Percentiles rank a stretch among this genome's conserved stretches.
These are phyloP conservation scores for Drosophila parvula DNA, from an alignment of 1,140 invertebrate genomes.

Conservation along the genomic window DNA sequence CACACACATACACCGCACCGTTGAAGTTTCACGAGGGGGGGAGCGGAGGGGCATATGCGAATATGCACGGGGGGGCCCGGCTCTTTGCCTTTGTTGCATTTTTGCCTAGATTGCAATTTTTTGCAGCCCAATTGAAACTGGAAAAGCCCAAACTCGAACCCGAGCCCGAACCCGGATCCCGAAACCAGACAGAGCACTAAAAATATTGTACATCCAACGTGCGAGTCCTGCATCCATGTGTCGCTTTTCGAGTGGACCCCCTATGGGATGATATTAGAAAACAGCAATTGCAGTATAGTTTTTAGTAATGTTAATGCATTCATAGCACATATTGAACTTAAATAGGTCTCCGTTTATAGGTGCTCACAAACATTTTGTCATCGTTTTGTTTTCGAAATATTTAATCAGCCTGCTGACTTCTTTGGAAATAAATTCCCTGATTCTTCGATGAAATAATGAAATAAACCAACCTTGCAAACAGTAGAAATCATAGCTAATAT, in stretches of 20 bases:
- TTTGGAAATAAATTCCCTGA: too few relatives aligned
- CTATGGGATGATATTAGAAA: background rate
- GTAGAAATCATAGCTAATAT: too few relatives aligned
- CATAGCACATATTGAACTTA: background rate
- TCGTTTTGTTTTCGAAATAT: too few relatives aligned
- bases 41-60: conserved; percentile 33
- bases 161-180: conserved; percentile 2
- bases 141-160: conserved; percentile 50
- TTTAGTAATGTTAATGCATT: background rate
- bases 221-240: conserved; percentile 28
- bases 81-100: conserved; percentile 82
- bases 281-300: background rate
- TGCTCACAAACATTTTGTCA: too few relatives aligned
- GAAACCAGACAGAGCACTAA: conserved; percentile 54
- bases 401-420: too few relatives aligned
- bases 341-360: too few relatives aligned
- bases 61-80: conserved; percentile 50
- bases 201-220: conserved; percentile 80
- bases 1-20: conserved; percentile 16
- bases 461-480: too few relatives aligned
- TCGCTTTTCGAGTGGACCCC: conserved; percentile 8
- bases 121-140: conserved; percentile 74
- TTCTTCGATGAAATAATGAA: too few relatives aligned
- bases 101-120: conserved; percentile 83
- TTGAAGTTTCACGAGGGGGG: conserved; percentile 15